Evolutionary conservation across 2,113 vertebrate species (phyloP).

Genomic region (Pyrgilauda ruficollis): DNA sequence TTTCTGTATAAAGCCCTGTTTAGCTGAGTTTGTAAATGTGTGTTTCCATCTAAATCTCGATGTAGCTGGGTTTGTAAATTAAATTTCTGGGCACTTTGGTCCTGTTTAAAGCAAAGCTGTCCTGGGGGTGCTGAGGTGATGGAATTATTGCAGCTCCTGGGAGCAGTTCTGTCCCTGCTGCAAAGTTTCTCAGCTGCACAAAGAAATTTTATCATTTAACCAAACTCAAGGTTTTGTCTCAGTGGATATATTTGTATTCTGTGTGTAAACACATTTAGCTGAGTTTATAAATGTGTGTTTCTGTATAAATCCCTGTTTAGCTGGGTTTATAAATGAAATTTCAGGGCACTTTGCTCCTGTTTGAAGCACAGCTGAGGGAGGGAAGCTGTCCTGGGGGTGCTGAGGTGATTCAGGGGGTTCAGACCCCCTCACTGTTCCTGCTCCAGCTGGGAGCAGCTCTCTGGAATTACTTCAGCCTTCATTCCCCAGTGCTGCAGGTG

Average conservation of each 20-base stretch:
- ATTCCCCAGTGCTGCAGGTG: background rate
- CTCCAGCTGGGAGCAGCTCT: background rate
- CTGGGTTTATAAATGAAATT: background rate
- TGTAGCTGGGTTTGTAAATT: background rate
- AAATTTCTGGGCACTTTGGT: background rate
- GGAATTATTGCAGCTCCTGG: background rate
- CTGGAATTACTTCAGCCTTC: background rate
- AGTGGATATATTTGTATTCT: background rate
- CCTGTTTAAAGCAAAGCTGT: background rate
- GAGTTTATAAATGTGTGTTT: background rate
- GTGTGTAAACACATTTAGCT: background rate
- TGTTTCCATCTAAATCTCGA: accelerated
- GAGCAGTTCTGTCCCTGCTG: background rate
- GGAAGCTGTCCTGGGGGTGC: background rate
- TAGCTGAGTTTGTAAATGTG: background rate
- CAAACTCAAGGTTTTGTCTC: background rate
- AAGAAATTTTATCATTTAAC: background rate
- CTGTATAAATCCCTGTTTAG: accelerated
- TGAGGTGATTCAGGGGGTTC: background rate
- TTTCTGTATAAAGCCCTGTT: background rate
- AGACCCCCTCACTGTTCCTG: background rate
- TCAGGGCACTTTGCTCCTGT: background rate
- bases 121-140: background rate
- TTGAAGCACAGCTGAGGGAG: background rate
- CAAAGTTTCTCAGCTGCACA: background rate